Evolutionary conservation across 2,797 vertebrate genomes (phyloP), one percentile per base, ranked within the genome.

Genomic region (Etheostoma perlongum): DNA sequence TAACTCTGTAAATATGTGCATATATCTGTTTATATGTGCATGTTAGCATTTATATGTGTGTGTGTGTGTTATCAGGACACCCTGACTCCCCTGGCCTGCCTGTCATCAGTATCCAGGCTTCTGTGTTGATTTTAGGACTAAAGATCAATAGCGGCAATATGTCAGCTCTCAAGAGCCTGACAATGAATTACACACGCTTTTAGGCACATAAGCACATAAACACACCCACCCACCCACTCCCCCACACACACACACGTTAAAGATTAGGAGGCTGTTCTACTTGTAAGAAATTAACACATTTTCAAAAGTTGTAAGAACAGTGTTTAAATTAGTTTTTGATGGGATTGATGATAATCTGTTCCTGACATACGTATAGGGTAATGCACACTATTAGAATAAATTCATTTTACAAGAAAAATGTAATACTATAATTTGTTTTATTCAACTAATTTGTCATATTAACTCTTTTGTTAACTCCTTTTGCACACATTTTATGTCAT

Each of bases 141-240:
- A 96, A 97, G 95, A 97, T 96, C 96, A 96, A 96, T 96, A 96
- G 87, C 88, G 18, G 89, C 96, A 96, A 95, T 95, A 96, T 96
- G 96, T 94, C 91, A 91, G 92, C 95, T 93, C 95, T 95, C 89
- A 90, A 96, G 93, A 89, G 88, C 78, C 85, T 87, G 79, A 93
- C 93, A 91, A 93, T 94, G 88, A 95, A 95, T 95, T 93, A 92
- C 91, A 92, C 91, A 85, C 42, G 42, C 91, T 94, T 94, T 95
- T 93, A 93, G 90, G 89, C 91, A 93, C 92, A 92, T 75, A 67
- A 93, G 91, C 83, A 92, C 89, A 79, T 87, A 46, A 21, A 84
- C 78, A 92, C 87, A 84, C 57, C 47, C 58, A 60, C 58, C 44
- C 36, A 61, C 36, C 30, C 53, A 55, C 48, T 11, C 48, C 5